Conservation (phyloP, 2,888 invertebrate species). For the Orthonevra nobilis region DNA sequence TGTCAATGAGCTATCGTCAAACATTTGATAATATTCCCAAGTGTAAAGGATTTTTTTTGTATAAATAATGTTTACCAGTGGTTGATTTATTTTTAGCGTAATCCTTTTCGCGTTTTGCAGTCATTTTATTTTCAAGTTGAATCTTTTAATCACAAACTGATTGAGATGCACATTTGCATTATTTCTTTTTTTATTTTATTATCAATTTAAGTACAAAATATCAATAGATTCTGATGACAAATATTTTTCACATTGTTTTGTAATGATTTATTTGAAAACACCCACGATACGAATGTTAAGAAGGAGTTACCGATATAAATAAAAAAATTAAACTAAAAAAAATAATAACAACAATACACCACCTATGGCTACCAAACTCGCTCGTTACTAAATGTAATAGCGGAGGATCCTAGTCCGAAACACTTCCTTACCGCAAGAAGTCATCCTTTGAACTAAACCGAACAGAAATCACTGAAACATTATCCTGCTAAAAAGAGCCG, state of each 20-base stretch:
- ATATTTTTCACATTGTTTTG: neutral
- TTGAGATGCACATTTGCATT: constrained; percentile 37
- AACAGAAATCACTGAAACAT: constrained; percentile 67
- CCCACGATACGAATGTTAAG: constrained; percentile 31
- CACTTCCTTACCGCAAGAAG: constrained; percentile 70
- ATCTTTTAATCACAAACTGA: constrained; percentile 38
- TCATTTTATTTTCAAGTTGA: constrained; percentile 75
- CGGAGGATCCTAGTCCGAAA: constrained; percentile 59
- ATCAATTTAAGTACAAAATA: constrained; percentile 6
- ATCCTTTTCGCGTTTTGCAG: constrained; percentile 80
- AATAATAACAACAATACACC: constrained; percentile 47
- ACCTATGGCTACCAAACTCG: constrained; percentile 47
- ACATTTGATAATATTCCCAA: constrained; percentile 37
- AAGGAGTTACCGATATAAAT: constrained; percentile 13
- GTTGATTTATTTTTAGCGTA: constrained; percentile 77
- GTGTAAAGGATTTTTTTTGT: constrained; percentile 13
- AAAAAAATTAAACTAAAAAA: constrained; percentile 28
- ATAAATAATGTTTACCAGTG: constrained; percentile 74
- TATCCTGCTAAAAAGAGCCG: constrained; percentile 68
- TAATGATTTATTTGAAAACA: constrained; percentile 20
- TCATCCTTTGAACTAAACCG: constrained; percentile 72
- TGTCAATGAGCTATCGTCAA: constrained; percentile 57
- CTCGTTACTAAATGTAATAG: constrained; percentile 32
- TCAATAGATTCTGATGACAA: constrained; percentile 13
- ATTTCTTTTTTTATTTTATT: constrained; percentile 3